Evolutionary conservation across 2,888 invertebrate species (phyloP).

Genomic region (Fragum whitleyi): DNA sequence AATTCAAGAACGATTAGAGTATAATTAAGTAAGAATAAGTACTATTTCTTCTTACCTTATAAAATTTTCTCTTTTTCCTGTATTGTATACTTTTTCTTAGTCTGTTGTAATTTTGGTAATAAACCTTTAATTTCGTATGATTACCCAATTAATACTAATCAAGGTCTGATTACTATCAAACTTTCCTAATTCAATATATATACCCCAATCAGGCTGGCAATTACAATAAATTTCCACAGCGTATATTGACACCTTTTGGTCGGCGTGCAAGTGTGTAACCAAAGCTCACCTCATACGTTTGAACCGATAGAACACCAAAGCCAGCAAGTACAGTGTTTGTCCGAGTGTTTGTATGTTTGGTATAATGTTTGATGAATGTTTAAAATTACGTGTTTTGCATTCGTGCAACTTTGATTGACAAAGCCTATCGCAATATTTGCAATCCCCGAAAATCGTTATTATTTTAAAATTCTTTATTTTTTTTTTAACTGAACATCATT

Average conservation of each 20-base stretch:
- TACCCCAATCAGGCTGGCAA: not conserved
- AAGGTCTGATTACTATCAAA: conserved; percentile 3
- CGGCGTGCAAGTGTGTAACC: not conserved
- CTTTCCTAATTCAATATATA: conserved; percentile 3
- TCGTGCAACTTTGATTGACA: too few species aligned
- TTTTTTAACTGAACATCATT: not conserved
- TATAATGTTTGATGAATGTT: too few species aligned
- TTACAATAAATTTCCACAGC: not conserved
- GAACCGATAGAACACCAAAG: not conserved
- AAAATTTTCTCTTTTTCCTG: too few species aligned
- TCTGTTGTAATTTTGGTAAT: too few species aligned
- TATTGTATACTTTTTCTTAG: too few species aligned
- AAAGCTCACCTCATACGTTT: not conserved
- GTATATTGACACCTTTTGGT: not conserved
- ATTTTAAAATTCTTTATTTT: not conserved
- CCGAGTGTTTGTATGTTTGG: not conserved
- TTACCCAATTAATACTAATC: conserved; percentile 1
- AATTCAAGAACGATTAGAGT: too few species aligned
- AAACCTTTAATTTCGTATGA: not conserved
- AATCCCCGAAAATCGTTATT: not conserved
- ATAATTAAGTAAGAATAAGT: too few species aligned
- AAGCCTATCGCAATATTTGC: not conserved
- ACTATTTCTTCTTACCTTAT: too few species aligned
- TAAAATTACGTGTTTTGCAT: too few species aligned
- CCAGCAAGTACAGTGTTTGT: not conserved